These are phyloP conservation scores for Macrosiphum euphorbiae DNA, from an alignment of 2,888 invertebrate genomes.

Conservation along the genomic window DNA sequence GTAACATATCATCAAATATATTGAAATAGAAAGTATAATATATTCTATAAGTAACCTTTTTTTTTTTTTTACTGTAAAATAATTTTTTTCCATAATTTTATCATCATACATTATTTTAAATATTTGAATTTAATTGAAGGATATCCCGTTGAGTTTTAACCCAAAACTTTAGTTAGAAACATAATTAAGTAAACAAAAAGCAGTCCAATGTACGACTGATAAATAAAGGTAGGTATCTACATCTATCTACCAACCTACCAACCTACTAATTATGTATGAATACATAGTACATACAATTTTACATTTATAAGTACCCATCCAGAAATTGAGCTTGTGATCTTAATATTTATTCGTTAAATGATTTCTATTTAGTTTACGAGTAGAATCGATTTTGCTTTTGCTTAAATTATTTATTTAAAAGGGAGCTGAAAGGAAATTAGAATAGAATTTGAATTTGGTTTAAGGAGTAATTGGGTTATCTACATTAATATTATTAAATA, in stretches of 20 bases:
- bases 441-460: not conserved
- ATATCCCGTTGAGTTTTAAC: not conserved
- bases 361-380: slow-evolving; percentile 11
- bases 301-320: not conserved
- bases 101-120: not conserved
- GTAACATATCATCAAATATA: not conserved
- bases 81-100: not conserved
- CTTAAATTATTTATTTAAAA: slow-evolving; percentile 6
- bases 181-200: slow-evolving; percentile 3
- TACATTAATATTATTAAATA: slow-evolving; percentile 16
- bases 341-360: not conserved
- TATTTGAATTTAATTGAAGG: not conserved
- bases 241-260: not conserved
- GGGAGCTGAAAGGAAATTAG: not conserved
- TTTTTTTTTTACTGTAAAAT: not conserved
- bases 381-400: not conserved
- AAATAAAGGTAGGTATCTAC: not conserved
- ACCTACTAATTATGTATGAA: not conserved
- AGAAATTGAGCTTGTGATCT: not conserved
- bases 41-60: not conserved
- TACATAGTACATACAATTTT: not conserved
- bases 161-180: not conserved
- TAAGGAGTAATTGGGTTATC: not conserved
- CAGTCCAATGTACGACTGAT: not conserved
- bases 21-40: not conserved